These are phyloP conservation scores for Leucosticte australis DNA, from an alignment of 2,113 vertebrate genomes.

Conservation along the genomic window DNA sequence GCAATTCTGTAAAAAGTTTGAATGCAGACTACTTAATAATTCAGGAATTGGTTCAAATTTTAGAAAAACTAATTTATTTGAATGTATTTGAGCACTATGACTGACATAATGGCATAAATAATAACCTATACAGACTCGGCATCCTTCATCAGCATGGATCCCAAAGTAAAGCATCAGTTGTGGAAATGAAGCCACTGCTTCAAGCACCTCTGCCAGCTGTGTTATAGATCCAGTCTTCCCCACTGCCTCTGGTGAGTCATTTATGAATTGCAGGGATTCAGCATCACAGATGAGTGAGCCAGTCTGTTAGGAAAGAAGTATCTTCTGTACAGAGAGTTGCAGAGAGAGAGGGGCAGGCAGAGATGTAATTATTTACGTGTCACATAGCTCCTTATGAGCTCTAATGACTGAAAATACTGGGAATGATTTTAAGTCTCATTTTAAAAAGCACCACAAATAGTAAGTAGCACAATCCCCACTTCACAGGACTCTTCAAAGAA, in stretches of 20 bases:
- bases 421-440: not conserved
- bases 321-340: not conserved
- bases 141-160: not conserved
- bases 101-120: not conserved
- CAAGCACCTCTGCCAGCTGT: not conserved
- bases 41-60: not conserved
- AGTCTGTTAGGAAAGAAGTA: not conserved
- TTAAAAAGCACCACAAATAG: not conserved
- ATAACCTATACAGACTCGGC: not conserved
- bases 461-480: not conserved
- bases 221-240: not conserved
- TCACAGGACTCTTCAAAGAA: not conserved
- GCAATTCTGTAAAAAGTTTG: not conserved
- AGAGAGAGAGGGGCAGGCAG: not conserved
- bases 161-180: not conserved
- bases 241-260: not conserved
- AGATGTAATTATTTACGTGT: not conserved
- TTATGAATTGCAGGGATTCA: not conserved
- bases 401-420: not conserved
- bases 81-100: not conserved
- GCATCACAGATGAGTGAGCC: not conserved
- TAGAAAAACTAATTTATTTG: not conserved
- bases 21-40: conserved; percentile 14
- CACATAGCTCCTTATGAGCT: not conserved
- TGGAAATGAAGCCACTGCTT: not conserved